Percentiles rank a stretch among this genome's conserved stretches.
Conservation (phyloP, 2,797 vertebrate species). For the Percopsis omiscomaycus region DNA sequence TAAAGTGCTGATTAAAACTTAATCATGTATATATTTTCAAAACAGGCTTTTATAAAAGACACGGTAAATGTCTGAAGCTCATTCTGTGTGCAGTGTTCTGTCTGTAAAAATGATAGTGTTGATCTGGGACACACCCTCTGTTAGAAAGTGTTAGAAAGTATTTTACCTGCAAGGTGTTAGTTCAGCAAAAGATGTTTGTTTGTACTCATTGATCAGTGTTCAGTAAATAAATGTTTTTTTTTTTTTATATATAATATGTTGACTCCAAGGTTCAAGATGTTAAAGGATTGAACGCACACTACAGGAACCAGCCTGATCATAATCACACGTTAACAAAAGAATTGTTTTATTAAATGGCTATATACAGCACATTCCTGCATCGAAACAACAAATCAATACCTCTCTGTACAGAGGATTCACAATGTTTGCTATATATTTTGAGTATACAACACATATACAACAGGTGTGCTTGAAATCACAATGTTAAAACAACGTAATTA, state of each 20-base stretch:
- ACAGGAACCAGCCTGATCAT: no score
- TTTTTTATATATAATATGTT: constrained; percentile 41
- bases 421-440: constrained; percentile 6
- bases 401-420: constrained; percentile 27
- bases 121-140: not conserved
- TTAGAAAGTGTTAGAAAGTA: constrained; percentile 6
- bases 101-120: constrained; percentile 18
- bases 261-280: not conserved
- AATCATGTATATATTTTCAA: constrained; percentile 43
- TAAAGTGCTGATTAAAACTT: constrained; percentile 36
- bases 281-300: no score
- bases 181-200: constrained; percentile 31
- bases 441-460: constrained; percentile 17
- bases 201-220: constrained; percentile 71
- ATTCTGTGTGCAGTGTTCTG: constrained; percentile 17
- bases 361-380: constrained; percentile 64
- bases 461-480: constrained; percentile 52
- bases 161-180: constrained; percentile 24
- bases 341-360: constrained; percentile 63
- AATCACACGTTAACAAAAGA: constrained; percentile 45
- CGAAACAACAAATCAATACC: constrained; percentile 41
- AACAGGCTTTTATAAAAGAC: constrained; percentile 42
- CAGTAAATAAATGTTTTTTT: constrained; percentile 71
- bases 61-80: constrained; percentile 43
- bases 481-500: constrained; percentile 47